phyloP scores from a whole-genome alignment of 2,113 vertebrate species.

The Prunella fulvescens region DNA sequence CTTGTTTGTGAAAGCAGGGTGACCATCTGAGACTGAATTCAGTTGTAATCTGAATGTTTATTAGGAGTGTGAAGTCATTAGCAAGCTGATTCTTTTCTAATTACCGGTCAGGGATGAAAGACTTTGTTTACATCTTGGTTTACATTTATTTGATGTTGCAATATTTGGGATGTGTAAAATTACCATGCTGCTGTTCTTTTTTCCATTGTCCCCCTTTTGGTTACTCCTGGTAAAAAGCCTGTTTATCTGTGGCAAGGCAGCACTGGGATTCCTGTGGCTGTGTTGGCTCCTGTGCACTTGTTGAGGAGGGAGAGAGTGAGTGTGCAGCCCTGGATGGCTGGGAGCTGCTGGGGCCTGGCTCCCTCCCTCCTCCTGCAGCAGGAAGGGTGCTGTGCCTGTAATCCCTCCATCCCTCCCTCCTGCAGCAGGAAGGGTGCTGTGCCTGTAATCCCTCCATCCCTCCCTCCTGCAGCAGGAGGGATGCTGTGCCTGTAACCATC shows the following conservation, averaged over 20 bases:
- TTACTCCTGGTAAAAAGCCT: neutral
- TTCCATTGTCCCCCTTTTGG: neutral
- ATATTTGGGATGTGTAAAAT: fast-evolving
- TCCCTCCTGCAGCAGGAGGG: too few species aligned
- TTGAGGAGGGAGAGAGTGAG: neutral
- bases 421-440: too few species aligned
- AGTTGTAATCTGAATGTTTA: neutral
- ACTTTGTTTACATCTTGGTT: neutral
- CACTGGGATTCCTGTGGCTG: neutral
- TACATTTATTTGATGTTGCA: neutral
- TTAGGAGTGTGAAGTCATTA: neutral
- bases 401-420: neutral
- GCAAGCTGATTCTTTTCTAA: neutral
- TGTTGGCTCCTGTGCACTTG: neutral
- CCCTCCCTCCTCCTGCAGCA: neutral
- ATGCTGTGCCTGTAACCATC: neutral
- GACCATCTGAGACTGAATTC: neutral
- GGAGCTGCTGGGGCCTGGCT: neutral
- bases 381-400: fast-evolving
- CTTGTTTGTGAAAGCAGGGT: neutral
- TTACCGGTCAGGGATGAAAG: neutral
- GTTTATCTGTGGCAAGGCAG: fast-evolving
- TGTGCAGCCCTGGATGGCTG: neutral
- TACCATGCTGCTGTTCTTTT: neutral
- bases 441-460: too few species aligned